These are phyloP conservation scores for Cyclargus thomasi DNA, from an alignment of 1,140 invertebrate species.

Conservation along the genomic window DNA sequence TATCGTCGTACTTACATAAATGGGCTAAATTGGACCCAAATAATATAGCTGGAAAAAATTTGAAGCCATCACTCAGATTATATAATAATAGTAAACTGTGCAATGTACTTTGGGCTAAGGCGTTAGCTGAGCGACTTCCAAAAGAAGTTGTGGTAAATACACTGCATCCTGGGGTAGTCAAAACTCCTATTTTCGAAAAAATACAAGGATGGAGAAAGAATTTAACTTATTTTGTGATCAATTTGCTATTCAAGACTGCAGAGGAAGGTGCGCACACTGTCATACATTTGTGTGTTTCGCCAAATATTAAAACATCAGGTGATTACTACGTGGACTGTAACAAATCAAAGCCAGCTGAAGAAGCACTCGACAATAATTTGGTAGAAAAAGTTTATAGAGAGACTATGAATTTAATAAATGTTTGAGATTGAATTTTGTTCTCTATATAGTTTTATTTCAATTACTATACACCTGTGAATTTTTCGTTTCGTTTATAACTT, in stretches of 20 bases:
- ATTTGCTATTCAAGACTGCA: slow-evolving; percentile 72
- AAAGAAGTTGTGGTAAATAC: slow-evolving; percentile 74
- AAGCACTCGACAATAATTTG: slow-evolving; percentile 32
- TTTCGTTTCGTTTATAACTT: too few relatives aligned
- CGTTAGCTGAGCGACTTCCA: slow-evolving; percentile 77
- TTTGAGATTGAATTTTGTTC: neutral
- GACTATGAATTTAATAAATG: slow-evolving; percentile 13
- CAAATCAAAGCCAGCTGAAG: slow-evolving; percentile 18
- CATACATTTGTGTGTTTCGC: slow-evolving; percentile 61
- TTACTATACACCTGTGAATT: too few relatives aligned
- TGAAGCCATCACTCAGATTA: slow-evolving; percentile 56
- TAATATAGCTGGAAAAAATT: slow-evolving; percentile 75
- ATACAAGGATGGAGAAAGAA: slow-evolving; percentile 36
- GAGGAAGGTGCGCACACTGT: slow-evolving; percentile 81
- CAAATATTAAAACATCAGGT: slow-evolving; percentile 33
- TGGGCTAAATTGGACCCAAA: slow-evolving; percentile 75
- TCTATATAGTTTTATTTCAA: neutral
- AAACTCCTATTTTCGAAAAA: slow-evolving; percentile 76
- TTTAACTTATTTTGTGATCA: slow-evolving; percentile 37
- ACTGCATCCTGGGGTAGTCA: slow-evolving; percentile 77
- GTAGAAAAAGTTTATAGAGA: slow-evolving; percentile 13
- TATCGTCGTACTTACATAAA: slow-evolving; percentile 79
- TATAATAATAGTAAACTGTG: slow-evolving; percentile 83
- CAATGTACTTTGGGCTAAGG: slow-evolving; percentile 80
- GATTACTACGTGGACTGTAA: slow-evolving; percentile 56